Evolutionary conservation across 2,888 invertebrate species (phyloP).

Genomic region (Drosophila atroscutellata): DNA sequence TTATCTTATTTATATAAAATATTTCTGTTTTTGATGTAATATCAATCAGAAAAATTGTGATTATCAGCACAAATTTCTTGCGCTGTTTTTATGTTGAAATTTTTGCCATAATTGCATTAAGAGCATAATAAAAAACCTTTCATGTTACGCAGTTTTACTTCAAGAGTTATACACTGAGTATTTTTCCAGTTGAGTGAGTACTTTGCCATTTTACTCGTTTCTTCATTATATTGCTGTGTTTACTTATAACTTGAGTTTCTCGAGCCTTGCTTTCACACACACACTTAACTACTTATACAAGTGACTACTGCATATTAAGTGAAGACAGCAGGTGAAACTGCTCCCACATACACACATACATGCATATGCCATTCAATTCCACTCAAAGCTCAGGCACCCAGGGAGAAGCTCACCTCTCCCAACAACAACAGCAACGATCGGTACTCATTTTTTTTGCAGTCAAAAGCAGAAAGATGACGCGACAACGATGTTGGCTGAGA

Average conservation of each 20-base stretch:
- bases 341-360: slow-evolving; percentile 9
- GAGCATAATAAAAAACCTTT: background rate
- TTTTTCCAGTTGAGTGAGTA: background rate
- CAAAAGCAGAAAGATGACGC: slow-evolving; percentile 56
- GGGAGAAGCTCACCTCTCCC: slow-evolving; percentile 32
- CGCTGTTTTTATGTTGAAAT: background rate
- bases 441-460: slow-evolving; percentile 58
- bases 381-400: slow-evolving; percentile 55
- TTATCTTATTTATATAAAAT: background rate
- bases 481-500: slow-evolving; percentile 44
- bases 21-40: background rate
- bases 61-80: background rate
- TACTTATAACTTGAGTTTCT: background rate
- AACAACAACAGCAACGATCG: slow-evolving; percentile 24
- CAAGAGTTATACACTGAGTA: background rate
- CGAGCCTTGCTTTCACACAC: slow-evolving; percentile 6
- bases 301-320: slow-evolving; percentile 24
- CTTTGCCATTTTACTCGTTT: background rate
- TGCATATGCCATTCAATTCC: slow-evolving; percentile 37
- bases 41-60: background rate
- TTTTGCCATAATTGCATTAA: background rate
- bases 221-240: background rate
- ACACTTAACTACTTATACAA: slow-evolving; percentile 2
- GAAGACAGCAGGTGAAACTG: slow-evolving; percentile 70
- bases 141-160: background rate